Evolutionary conservation across 1,140 invertebrate species (phyloP), one percentile per base, ranked within the genome.

Genomic region (Portunus trituberculatus): DNA sequence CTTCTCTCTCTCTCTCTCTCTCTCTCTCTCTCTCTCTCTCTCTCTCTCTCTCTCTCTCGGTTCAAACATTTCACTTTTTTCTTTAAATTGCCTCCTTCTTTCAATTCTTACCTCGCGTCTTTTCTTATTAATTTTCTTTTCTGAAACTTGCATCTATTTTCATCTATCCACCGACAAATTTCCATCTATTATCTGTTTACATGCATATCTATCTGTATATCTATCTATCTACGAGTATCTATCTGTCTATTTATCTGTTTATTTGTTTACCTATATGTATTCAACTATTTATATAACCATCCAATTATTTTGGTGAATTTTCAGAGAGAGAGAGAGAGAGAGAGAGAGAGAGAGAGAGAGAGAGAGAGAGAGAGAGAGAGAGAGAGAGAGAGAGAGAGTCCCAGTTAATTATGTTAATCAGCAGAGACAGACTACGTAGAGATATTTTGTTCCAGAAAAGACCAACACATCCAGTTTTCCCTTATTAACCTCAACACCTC

Each of bases 1-100:
- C n/a, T 10, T 88, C 86, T 32, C 86, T n/a, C 89, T 28, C 46
- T 52, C 46, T 28, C 46, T 48, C 46, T 52, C 46, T 52, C 16
- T 45, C 89, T 52, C n/a, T 91, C 32, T 52, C 89, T 91, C 46
- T 91, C 89, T 31, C 87, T 89, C 39, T 89, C 87, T 86, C 83
- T 29, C 32, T 39, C 32, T 86, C 32, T 86, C 83, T 86, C 83
- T 86, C 83, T 31, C 32, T 39, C 12, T 28, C 3, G n/a, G n/a
- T n/a, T 84, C 84, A 20, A 76, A 76, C 7, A 76, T 3, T 8
- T 4, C 59, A 7, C 20, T 20, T 76, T 76, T 76, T 10, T 76
- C 20, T 76, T 25, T 76, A 8, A 76, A 4, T 20, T 76, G 7
- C 59, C 59, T 76, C 20, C 59, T 20, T 8, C 20, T 76, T 76